Evolutionary conservation across 2,888 invertebrate genomes (phyloP), one percentile per base, ranked within the genome.

Genomic region (Cancer borealis): DNA sequence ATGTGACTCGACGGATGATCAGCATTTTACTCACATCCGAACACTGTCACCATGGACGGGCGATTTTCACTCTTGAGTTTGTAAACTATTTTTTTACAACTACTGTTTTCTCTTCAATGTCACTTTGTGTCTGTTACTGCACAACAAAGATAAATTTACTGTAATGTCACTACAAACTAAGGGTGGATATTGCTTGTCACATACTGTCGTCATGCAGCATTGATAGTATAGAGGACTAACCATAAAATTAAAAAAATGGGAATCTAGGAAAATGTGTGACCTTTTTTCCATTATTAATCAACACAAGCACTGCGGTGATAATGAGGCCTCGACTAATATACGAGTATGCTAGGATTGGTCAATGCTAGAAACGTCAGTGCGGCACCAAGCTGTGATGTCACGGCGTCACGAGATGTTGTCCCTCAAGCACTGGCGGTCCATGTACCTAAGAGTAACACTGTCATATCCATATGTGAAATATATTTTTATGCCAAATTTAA

Each of bases 171-270:
- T 93, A 93, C 93, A 93, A 90, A 93, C 93, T 93, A 91, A 91
- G 93, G 93, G 89, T 93, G 93, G 54, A 93, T 79, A 90, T 91
- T 91, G 93, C 93, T 93, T 93, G 93, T 93, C 93, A 79, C 89
- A 84, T 93, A 47, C 73, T 93, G 46, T 39, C 79, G 90, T 54
- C 79, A 90, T 90, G 84, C 90, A 93, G 93, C 45, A 90, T 93
- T 90, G 93, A 21, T 79, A 93, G 84, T 84, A 84, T 84, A 84
- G 84, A 90, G 90, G 49, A 93, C 93, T 93, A 93, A 93, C 93
- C 93, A 79, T 87, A 49, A 54, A 90, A 49, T 79, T 73, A 49
- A 54, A 79, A 30, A 60, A 79, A 73, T 46, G 93, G 93, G 66
- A 84, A 87, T 90, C 49, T 84, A 84, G 84, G 93, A 89, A 93